Conservation (phyloP, 2,797 vertebrate genomes). For the Pampus argenteus region DNA sequence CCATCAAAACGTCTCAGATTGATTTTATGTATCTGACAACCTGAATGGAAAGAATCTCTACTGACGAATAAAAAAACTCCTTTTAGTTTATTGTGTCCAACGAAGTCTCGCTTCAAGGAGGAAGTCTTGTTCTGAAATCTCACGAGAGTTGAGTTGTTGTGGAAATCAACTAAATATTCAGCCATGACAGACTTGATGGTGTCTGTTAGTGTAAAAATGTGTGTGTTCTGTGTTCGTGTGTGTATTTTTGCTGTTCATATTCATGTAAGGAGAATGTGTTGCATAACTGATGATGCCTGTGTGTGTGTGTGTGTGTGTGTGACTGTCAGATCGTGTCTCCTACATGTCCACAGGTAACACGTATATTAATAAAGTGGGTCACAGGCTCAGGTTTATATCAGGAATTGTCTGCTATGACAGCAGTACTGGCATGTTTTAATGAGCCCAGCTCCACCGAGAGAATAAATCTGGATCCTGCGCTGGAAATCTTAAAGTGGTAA, state of each 20-base stretch:
- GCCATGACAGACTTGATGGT: too few species aligned
- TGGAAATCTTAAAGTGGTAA: slow-evolving; percentile 47
- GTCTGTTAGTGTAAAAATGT: slow-evolving; percentile 7
- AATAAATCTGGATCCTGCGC: slow-evolving; percentile 67
- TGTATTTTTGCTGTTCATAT: slow-evolving; percentile 2
- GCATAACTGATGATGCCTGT: not conserved
- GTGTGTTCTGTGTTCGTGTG: slow-evolving; percentile 2
- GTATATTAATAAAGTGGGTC: slow-evolving; percentile 56
- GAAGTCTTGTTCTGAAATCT: too few species aligned
- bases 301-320: slow-evolving; percentile 4
- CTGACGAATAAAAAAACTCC: too few species aligned
- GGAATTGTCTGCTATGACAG: slow-evolving; percentile 60
- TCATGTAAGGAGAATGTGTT: slow-evolving; percentile 3
- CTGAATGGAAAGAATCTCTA: too few species aligned
- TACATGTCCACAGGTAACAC: slow-evolving; percentile 45
- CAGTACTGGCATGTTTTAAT: slow-evolving; percentile 69
- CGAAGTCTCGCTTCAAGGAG: too few species aligned
- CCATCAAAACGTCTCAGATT: too few species aligned
- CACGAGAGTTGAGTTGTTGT: too few species aligned
- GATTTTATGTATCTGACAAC: too few species aligned
- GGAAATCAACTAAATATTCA: too few species aligned
- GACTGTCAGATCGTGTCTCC: slow-evolving; percentile 2
- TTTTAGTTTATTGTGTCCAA: too few species aligned
- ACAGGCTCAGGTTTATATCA: slow-evolving; percentile 53
- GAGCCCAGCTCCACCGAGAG: slow-evolving; percentile 64